Evolutionary conservation across 2,113 vertebrate genomes (phyloP), one percentile per base, ranked within the genome.

Genomic region (Mormyrus iriodes): DNA sequence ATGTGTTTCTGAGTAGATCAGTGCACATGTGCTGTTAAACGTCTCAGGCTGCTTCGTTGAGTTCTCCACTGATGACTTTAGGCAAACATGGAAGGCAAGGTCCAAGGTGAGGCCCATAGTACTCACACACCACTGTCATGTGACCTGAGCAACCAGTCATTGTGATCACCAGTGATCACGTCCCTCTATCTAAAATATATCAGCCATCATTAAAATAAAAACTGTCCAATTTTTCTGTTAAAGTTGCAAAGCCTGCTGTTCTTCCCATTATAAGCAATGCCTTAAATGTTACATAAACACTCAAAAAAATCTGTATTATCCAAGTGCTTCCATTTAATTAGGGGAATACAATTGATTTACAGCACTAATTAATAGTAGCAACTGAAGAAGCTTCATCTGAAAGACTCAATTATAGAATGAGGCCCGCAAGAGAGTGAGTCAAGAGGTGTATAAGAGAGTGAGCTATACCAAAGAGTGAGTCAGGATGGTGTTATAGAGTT

Each of bases 321-420:
- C 39, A 12, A 87, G 35, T 44, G 53, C 53, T 87, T 87, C 52
- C 52, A 87, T 44, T 87, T 87, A 87, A 87, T 61, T 65, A 87
- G 3, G 39, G 39, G 55, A 65, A 58, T 87, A 87, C 86, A 87
- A 65, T 58, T 87, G 52, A 87, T 87, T 87, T 61, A 61, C 86
- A 61, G 35, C 9, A 35, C 35, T 42, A 87, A 87, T 87, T 58
- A 87, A 87, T 61, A 87, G 86, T 17, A 86, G 52, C 31, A 65
- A 55, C 55, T 65, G 58, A 65, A 65, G 35, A 87, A 35, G 55
- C 21, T 48, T 27, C 12, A 39, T 86, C 51, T 6, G 15, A 51
- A 19, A 52, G 19, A 51, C 49, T 86, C 49, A 12, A 48, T 53
- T 51, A 51, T 48, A 48, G 44, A 27, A 51, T 49, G 83, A 51